phyloP scores from a whole-genome alignment of 2,888 invertebrate species.

The Fragum sueziense region DNA sequence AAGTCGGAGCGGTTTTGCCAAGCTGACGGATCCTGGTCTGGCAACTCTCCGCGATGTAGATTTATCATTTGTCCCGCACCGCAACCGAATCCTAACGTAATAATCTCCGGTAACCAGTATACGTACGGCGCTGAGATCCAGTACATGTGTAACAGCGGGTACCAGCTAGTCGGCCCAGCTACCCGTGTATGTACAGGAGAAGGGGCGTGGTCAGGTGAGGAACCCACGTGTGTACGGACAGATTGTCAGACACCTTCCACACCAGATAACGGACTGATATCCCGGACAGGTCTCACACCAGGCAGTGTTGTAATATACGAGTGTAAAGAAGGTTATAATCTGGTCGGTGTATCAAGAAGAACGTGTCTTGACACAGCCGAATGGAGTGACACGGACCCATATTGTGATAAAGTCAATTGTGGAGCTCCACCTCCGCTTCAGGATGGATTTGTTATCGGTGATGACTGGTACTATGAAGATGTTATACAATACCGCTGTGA shows the following conservation, averaged over 20 bases:
- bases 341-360: conserved; percentile 64
- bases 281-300: conserved; percentile 33
- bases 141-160: conserved; percentile 67
- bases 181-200: conserved; percentile 71
- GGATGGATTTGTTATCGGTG: conserved; percentile 52
- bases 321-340: conserved; percentile 70
- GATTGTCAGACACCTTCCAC: conserved; percentile 64
- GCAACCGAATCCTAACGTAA: conserved; percentile 40
- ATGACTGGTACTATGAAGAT: conserved; percentile 56
- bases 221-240: conserved; percentile 73
- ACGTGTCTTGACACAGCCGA: conserved; percentile 65
- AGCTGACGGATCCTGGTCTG: conserved; percentile 68
- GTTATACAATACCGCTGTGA: conserved; percentile 69
- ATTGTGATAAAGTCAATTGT: conserved; percentile 65
- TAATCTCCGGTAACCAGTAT: conserved; percentile 30
- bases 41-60: conserved; percentile 58
- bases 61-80: conserved; percentile 62
- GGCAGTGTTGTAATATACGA: conserved; percentile 63
- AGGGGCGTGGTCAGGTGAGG: conserved; percentile 75
- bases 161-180: conserved; percentile 66
- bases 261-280: conserved; percentile 63
- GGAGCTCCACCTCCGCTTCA: conserved; percentile 47
- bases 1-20: conserved; percentile 60
- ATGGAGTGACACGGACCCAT: conserved; percentile 69
- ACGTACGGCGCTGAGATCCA: conserved; percentile 52